phyloP scores from a whole-genome alignment of 2,888 invertebrate species.

The Apamea sordens region DNA sequence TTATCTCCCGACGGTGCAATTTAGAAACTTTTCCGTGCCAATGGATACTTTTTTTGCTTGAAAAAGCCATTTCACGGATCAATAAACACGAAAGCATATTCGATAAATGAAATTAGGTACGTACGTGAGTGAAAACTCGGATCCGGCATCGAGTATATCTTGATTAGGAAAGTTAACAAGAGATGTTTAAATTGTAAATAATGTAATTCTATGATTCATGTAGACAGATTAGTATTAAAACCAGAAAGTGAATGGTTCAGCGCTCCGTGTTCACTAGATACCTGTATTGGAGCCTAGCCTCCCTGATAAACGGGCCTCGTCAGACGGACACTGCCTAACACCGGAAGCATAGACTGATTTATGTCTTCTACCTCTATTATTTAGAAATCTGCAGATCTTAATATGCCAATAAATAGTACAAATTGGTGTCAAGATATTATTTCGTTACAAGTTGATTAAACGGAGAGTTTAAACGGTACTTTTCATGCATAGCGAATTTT shows the following conservation, averaged over 20 bases:
- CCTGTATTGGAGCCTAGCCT: constrained; percentile 60
- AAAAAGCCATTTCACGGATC: constrained; percentile 75
- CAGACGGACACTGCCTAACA: constrained; percentile 68
- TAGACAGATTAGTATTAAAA: constrained; percentile 49
- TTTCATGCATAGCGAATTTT: neutral
- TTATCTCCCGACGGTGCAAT: constrained; percentile 75
- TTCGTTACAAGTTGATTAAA: constrained; percentile 31
- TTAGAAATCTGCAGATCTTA: constrained; percentile 80
- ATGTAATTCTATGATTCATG: constrained; percentile 46
- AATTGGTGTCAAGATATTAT: constrained; percentile 38
- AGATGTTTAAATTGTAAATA: constrained; percentile 47
- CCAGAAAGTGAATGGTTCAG: constrained; percentile 43
- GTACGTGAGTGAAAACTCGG: constrained; percentile 66
- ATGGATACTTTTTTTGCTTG: constrained; percentile 65
- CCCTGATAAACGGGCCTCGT: constrained; percentile 70
- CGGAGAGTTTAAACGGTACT: neutral
- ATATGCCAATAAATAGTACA: constrained; percentile 71
- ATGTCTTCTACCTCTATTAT: constrained; percentile 76
- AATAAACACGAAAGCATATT: constrained; percentile 71
- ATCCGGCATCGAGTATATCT: constrained; percentile 48
- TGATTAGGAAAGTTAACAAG: constrained; percentile 46
- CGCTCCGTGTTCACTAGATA: constrained; percentile 53
- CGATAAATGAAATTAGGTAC: constrained; percentile 68
- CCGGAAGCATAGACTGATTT: constrained; percentile 79
- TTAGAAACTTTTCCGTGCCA: constrained; percentile 73